Evolutionary conservation across 2,888 invertebrate genomes (phyloP).

Genomic region (Cosmorhoe ocellata): DNA sequence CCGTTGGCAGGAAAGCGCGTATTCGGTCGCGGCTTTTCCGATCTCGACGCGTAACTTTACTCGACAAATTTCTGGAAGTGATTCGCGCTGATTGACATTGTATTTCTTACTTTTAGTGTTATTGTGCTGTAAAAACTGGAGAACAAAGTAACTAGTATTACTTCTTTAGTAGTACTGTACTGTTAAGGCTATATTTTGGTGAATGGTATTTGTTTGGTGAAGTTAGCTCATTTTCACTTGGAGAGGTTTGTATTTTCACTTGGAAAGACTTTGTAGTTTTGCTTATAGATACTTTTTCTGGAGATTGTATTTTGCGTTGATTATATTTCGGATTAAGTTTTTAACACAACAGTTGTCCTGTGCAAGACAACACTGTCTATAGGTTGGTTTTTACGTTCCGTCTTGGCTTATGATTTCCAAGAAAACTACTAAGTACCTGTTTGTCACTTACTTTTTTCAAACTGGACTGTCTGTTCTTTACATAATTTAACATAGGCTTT

Average conservation of each 20-base stretch:
- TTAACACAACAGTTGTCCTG: not conserved
- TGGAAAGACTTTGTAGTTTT: conserved; percentile 8
- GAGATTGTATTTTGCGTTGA: not conserved
- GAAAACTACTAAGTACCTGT: too few relatives aligned
- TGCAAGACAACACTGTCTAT: too few relatives aligned
- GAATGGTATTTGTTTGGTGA: conserved; percentile 12
- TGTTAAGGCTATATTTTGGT: conserved; percentile 5
- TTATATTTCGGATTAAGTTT: not conserved
- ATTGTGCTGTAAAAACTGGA: conserved; percentile 8
- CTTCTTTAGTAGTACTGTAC: conserved; percentile 10
- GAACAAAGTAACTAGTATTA: not conserved
- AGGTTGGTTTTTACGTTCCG: too few relatives aligned
- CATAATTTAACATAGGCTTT: too few relatives aligned
- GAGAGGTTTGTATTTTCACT: not conserved
- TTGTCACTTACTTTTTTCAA: too few relatives aligned
- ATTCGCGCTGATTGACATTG: conserved; percentile 2
- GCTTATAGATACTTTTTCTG: conserved; percentile 14
- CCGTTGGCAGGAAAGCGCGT: conserved; percentile 52
- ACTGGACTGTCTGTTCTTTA: too few relatives aligned
- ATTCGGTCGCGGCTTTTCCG: conserved; percentile 31
- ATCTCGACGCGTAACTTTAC: conserved; percentile 46
- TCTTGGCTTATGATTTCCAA: too few relatives aligned
- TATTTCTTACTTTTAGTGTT: conserved; percentile 3
- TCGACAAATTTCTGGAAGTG: conserved; percentile 11
- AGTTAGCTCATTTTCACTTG: not conserved